Percentiles rank a stretch among this genome's conserved stretches.
phyloP scores from a whole-genome alignment of 2,888 invertebrate species.

The Achlya flavicornis region DNA sequence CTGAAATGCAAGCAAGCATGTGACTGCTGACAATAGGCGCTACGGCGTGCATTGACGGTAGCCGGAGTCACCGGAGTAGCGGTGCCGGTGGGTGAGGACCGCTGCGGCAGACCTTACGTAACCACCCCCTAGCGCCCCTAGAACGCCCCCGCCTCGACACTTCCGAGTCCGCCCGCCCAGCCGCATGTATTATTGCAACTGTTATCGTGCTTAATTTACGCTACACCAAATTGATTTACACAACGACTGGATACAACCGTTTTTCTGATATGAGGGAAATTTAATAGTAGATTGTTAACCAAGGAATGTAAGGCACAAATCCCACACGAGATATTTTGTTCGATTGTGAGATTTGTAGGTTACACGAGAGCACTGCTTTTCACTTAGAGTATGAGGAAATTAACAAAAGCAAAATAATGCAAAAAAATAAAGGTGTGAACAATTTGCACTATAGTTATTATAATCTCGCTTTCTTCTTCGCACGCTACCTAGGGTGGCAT shows the following conservation, averaged over 20 bases:
- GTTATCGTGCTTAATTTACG: constrained; percentile 18
- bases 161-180: constrained; percentile 51
- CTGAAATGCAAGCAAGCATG: constrained; percentile 59
- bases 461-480: no score
- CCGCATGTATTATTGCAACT: constrained; percentile 28
- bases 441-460: no score
- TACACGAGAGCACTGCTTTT: no score
- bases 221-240: not conserved
- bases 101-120: constrained; percentile 67
- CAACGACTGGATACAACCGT: not conserved
- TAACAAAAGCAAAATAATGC: no score
- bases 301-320: no score
- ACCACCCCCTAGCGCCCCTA: constrained; percentile 42
- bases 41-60: constrained; percentile 49
- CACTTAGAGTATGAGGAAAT: no score
- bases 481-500: no score
- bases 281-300: not conserved
- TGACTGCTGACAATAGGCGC: constrained; percentile 53
- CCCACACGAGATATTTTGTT: no score
- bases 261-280: not conserved
- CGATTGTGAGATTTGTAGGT: no score
- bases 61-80: constrained; percentile 21
- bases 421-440: no score
- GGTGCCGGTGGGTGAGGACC: constrained; percentile 37
- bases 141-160: constrained; percentile 53